Conservation (phyloP, 2,888 invertebrate genomes). For the Bhutanitis thaidina region DNA sequence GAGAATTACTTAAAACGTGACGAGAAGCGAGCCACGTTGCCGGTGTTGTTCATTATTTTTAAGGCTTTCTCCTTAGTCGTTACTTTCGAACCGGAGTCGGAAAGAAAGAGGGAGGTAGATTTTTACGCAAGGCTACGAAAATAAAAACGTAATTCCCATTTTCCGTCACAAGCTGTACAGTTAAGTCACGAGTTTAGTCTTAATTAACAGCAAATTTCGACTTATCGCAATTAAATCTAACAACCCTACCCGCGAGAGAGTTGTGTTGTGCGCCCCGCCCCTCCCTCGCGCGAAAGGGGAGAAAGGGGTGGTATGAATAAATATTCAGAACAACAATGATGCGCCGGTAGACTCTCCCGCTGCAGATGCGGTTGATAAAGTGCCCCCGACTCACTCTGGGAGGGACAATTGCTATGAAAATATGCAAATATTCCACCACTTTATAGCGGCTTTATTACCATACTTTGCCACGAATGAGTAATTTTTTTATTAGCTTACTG, state of each 20-base stretch:
- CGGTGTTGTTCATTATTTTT: too few relatives aligned
- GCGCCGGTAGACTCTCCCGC: conserved; percentile 15
- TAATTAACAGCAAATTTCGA: conserved; percentile 16
- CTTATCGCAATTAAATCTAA: conserved; percentile 19
- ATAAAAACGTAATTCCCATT: neutral
- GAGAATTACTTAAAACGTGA: too few relatives aligned
- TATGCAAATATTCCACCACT: conserved; percentile 12
- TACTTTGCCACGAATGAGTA: neutral
- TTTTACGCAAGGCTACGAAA: too few relatives aligned
- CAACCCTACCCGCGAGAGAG: conserved; percentile 7
- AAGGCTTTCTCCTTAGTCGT: too few relatives aligned
- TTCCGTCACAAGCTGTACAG: conserved; percentile 2
- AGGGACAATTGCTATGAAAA: conserved; percentile 15
- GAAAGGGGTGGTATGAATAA: conserved; percentile 19
- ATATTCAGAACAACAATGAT: conserved; percentile 27
- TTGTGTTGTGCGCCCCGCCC: neutral
- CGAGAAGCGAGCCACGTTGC: too few relatives aligned
- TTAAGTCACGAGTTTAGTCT: neutral
- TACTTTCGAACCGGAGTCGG: too few relatives aligned
- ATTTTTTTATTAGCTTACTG: neutral
- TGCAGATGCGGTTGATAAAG: conserved; percentile 22
- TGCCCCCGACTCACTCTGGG: conserved; percentile 17
- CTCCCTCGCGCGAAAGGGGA: neutral
- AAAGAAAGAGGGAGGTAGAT: too few relatives aligned
- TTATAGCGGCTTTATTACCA: conserved; percentile 9